These are phyloP conservation scores for Paedocypris micromegethes DNA, from an alignment of 2,797 vertebrate genomes.

Conservation along the genomic window DNA sequence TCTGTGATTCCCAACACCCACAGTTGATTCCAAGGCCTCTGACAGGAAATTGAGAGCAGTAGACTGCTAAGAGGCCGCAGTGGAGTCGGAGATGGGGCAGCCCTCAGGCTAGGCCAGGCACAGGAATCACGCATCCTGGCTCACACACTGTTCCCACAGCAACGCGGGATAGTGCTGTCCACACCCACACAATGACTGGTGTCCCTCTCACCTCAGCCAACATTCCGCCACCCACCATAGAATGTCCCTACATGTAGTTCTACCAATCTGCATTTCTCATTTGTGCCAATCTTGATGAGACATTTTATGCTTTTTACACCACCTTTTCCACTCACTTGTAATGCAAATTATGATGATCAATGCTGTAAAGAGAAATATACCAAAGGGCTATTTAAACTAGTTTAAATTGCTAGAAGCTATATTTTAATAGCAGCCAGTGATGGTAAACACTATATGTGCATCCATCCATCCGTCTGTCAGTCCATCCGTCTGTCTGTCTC, in stretches of 20 bases:
- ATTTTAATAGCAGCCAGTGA: no score
- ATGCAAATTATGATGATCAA: no score
- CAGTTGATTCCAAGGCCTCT: slow-evolving; percentile 4
- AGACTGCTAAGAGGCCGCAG: slow-evolving; percentile 7
- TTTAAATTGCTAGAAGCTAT: no score
- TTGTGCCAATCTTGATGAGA: no score
- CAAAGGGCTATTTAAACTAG: no score
- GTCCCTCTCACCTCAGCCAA: slow-evolving; percentile 34
- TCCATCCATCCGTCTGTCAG: no score
- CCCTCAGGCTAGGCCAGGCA: slow-evolving; percentile 26
- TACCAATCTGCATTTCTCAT: no score
- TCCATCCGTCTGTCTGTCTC: no score
- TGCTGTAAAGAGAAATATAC: no score
- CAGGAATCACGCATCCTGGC: slow-evolving; percentile 37
- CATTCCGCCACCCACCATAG: slow-evolving; percentile 23
- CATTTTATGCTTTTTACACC: no score
- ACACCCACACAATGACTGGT: slow-evolving; percentile 38
- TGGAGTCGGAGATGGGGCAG: slow-evolving; percentile 36
- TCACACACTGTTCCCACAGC: slow-evolving; percentile 38
- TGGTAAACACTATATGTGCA: no score
- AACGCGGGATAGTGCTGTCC: slow-evolving; percentile 33
- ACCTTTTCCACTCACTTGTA: no score
- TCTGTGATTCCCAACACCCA: slow-evolving; percentile 28
- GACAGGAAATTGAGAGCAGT: slow-evolving; percentile 25
- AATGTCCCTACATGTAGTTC: slow-evolving; percentile 1